These are phyloP conservation scores for Paramormyrops kingsleyae DNA, from an alignment of 2,113 vertebrate species.

Conservation along the genomic window DNA sequence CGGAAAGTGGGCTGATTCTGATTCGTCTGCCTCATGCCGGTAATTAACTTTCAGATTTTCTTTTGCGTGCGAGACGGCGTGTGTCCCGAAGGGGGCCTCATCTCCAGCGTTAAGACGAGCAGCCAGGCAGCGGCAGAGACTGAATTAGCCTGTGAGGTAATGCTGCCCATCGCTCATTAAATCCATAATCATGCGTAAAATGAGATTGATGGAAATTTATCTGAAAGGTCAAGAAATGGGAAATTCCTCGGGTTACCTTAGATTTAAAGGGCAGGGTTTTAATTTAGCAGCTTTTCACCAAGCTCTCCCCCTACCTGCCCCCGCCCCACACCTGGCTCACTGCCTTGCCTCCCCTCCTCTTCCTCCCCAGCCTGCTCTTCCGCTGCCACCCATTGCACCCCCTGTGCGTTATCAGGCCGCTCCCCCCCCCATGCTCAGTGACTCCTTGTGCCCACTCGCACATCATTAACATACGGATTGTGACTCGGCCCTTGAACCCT, in stretches of 20 bases:
- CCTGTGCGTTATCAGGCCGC: not conserved
- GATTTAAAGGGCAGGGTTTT: not conserved
- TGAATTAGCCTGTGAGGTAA: conserved; percentile 76
- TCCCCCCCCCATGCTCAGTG: not conserved
- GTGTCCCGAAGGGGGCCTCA: conserved; percentile 30
- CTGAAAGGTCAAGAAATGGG: conserved; percentile 77
- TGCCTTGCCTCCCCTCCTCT: not conserved
- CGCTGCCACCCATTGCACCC: not conserved
- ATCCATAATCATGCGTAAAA: conserved; percentile 94
- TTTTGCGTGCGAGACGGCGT: not conserved
- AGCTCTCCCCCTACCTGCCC: not conserved
- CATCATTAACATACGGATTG: not conserved
- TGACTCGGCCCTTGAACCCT: not conserved
- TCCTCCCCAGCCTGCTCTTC: too few relatives aligned
- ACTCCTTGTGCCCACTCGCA: not conserved
- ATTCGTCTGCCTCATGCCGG: not conserved
- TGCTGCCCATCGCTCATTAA: conserved; percentile 88
- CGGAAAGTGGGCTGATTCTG: not conserved
- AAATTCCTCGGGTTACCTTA: not conserved
- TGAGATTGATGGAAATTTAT: conserved; percentile 90
- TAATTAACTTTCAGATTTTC: conserved; percentile 6
- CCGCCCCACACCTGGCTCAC: not conserved
- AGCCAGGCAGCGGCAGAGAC: conserved; percentile 37
- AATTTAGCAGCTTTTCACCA: not conserved
- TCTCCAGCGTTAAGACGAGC: conserved; percentile 38